Evolutionary conservation across 2,797 vertebrate species (phyloP), one percentile per base, ranked within the genome.

Genomic region (Helarctos malayanus): DNA sequence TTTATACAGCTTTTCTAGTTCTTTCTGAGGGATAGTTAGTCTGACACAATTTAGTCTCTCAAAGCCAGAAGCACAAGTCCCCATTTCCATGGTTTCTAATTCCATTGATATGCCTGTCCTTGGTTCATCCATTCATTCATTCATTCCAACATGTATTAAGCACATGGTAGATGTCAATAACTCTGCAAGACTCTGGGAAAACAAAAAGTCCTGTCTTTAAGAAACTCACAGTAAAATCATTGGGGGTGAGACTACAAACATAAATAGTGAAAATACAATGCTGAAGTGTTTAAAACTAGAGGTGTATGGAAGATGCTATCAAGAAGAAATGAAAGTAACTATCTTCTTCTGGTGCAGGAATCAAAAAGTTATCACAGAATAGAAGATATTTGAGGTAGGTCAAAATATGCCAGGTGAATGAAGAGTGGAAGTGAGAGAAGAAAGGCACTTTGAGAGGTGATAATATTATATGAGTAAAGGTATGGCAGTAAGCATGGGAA

Each of bases 1-100:
- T 96, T 83, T 79, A 93, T 85, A 12, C 45, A 73, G 21, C 11
- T 76, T 94, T 91, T 63, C 47, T 41, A 93, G 57, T 87, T 81
- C 21, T 93, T 93, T 29, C 84, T 79, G 63, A 80, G 19, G 52
- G 15, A 86, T 54, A 52, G 38, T 78, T 92, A 52, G 38, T 75
- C 13, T 92, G 69, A 90, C 41, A 78, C 16, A 80, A 71, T 75
- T 93, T 93, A 83, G 11, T 88, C 56, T 68, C 38, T 89, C 47
- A 95, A 97, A 95, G 35, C 5, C 54, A 92, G 23, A 84, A 92
- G 52, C 45, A 54, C 16, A 94, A 94, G 88, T 73, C 4, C 16
- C 29, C 56, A 94, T 11, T 91, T 27, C 18, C n/a, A 79, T 85
- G 29, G 29, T 75, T 96, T 94, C 73, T 95, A 96, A 94, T 82